phyloP scores from a whole-genome alignment of 1,140 invertebrate genomes.

The Zaprionus taronus region DNA sequence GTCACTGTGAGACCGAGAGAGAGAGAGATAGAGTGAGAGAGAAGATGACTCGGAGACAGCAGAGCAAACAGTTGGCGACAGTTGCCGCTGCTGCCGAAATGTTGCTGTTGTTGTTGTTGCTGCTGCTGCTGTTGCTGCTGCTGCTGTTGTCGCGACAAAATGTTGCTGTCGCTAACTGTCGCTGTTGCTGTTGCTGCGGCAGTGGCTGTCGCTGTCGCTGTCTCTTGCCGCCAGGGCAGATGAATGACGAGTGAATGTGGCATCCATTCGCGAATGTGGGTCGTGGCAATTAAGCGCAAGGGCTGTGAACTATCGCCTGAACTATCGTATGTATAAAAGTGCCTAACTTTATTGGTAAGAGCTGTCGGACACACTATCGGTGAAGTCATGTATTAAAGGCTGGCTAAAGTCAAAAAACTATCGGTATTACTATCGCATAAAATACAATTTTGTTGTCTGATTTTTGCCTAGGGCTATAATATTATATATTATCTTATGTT shows the following conservation, averaged over 20 bases:
- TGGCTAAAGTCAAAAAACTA: neutral
- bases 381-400: neutral
- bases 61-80: slow-evolving; percentile 71
- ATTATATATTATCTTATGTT: no score
- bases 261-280: slow-evolving; percentile 32
- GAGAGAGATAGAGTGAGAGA: slow-evolving; percentile 1
- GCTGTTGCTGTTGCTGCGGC: slow-evolving; percentile 46
- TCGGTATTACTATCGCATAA: neutral
- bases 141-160: slow-evolving; percentile 58
- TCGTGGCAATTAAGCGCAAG: slow-evolving; percentile 40
- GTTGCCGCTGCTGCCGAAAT: slow-evolving; percentile 61
- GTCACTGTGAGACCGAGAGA: slow-evolving; percentile 18
- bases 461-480: neutral
- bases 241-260: slow-evolving; percentile 38
- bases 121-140: slow-evolving; percentile 45
- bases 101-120: slow-evolving; percentile 58
- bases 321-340: neutral
- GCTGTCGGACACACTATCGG: neutral
- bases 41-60: slow-evolving; percentile 26
- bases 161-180: slow-evolving; percentile 61
- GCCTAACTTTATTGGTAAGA: neutral
- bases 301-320: slow-evolving; percentile 6
- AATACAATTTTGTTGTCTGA: no score
- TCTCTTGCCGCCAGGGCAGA: slow-evolving; percentile 40
- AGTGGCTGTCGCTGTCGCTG: slow-evolving; percentile 41